A percentile compares a stretch with the other conserved stretches of the same genome.
Evolutionary conservation across 2,797 vertebrate species (phyloP).

Genomic region (Chloroceryle inda): DNA sequence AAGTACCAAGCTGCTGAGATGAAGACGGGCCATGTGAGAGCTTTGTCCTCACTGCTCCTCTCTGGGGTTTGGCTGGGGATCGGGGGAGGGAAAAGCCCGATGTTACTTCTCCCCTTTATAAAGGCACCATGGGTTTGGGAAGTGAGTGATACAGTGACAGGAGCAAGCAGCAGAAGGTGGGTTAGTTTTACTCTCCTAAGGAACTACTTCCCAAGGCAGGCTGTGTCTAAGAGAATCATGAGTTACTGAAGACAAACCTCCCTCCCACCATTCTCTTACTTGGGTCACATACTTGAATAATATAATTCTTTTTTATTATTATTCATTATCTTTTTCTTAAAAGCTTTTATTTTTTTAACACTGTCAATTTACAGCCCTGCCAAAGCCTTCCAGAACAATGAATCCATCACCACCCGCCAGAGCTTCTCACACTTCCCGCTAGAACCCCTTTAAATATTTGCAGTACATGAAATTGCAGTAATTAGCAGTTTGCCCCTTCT

Average conservation of each 20-base stretch:
- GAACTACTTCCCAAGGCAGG: neutral
- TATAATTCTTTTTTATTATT: neutral
- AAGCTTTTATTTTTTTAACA: neutral
- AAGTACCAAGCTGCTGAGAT: neutral
- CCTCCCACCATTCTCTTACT: neutral
- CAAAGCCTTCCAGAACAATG: neutral
- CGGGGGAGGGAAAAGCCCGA: neutral
- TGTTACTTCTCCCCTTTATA: neutral
- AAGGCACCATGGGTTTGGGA: neutral
- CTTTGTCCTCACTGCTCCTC: neutral
- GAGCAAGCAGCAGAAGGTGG: neutral
- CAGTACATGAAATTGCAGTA: neutral
- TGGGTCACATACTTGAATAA: neutral
- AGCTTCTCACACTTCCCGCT: constrained; percentile 26
- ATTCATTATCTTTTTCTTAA: neutral
- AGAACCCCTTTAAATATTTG: constrained; percentile 24
- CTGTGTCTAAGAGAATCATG: neutral
- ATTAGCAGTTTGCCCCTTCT: neutral
- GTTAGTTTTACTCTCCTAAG: neutral
- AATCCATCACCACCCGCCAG: neutral
- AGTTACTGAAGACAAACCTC: neutral
- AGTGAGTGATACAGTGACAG: neutral
- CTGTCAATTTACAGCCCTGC: neutral
- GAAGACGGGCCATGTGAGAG: neutral
- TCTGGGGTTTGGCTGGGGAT: neutral